phyloP scores from a whole-genome alignment of 2,888 invertebrate genomes.

The Eupithecia insigniata region DNA sequence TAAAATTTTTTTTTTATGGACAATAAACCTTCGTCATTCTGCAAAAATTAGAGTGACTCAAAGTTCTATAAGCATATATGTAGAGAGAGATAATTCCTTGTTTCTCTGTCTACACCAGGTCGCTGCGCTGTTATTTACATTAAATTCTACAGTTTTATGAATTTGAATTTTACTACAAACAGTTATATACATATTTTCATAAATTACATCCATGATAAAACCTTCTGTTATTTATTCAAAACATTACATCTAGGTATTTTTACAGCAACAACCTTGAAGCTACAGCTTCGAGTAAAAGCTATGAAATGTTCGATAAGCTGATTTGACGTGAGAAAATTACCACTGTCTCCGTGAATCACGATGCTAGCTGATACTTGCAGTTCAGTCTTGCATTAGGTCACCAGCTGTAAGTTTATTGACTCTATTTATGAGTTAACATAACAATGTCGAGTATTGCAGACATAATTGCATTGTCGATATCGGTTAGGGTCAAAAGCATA shows the following conservation, averaged over 20 bases:
- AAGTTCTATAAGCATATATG: no score
- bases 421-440: constrained; percentile 6
- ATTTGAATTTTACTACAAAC: background rate
- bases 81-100: no score
- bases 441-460: constrained; percentile 13
- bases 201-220: background rate
- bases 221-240: no score
- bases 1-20: no score
- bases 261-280: no score
- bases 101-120: background rate
- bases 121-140: background rate
- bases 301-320: background rate
- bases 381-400: constrained; percentile 17
- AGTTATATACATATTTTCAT: no score
- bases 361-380: background rate
- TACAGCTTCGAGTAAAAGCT: no score
- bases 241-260: no score
- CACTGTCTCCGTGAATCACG: background rate
- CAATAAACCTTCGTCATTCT: no score
- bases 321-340: background rate
- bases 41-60: no score
- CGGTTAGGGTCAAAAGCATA: constrained; percentile 4
- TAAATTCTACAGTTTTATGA: background rate
- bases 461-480: constrained; percentile 5
- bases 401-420: constrained; percentile 20